A percentile compares a stretch with the other conserved stretches of the same genome.
phyloP scores from a whole-genome alignment of 2,888 invertebrate genomes.

The Ectemnius lituratus region DNA sequence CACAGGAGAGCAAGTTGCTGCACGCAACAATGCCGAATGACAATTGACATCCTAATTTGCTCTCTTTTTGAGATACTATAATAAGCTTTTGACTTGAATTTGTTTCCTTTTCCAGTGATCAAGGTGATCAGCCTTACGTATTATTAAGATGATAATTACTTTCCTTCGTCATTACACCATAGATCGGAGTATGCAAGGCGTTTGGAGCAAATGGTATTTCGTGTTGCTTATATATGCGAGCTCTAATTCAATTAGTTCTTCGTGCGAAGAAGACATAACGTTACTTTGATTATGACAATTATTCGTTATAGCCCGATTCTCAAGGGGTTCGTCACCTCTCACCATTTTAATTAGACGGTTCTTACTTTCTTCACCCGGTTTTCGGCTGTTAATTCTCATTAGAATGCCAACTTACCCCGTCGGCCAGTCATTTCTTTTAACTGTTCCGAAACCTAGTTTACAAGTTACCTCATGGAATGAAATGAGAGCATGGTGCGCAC shows the following conservation, averaged over 20 bases:
- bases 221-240: neutral
- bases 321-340: neutral
- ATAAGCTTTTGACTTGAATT: neutral
- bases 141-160: neutral
- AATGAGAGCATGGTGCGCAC: too few species aligned
- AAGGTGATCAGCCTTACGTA: neutral
- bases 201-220: neutral
- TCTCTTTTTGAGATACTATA: too few species aligned
- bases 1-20: conserved; percentile 22
- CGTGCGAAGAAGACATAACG: conserved; percentile 18
- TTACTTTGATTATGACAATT: conserved; percentile 31
- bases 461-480: too few species aligned
- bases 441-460: too few species aligned
- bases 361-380: too few species aligned
- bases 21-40: conserved; percentile 24
- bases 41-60: conserved; percentile 28
- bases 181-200: neutral
- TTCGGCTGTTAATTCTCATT: too few species aligned
- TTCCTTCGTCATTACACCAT: neutral
- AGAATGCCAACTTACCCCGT: too few species aligned
- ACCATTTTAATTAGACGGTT: conserved; percentile 7
- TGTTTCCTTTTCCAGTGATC: too few species aligned
- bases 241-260: conserved; percentile 26
- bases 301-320: conserved; percentile 9
- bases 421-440: too few species aligned